Evolutionary conservation across 2,888 invertebrate species (phyloP).

Genomic region (Noctua janthina): DNA sequence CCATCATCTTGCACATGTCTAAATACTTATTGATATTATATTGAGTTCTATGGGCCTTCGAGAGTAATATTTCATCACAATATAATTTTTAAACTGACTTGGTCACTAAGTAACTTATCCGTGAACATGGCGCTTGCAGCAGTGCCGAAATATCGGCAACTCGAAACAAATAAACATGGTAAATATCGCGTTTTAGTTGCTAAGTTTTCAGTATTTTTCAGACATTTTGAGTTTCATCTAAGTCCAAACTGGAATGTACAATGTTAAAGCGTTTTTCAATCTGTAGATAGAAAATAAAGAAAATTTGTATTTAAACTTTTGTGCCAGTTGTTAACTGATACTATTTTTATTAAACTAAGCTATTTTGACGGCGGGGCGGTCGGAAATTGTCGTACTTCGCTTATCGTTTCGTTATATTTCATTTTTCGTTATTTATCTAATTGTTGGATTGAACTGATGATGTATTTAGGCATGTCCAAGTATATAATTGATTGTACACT

Average conservation of each 20-base stretch:
- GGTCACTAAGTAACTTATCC: not conserved
- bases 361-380: not conserved
- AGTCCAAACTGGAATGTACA: not conserved
- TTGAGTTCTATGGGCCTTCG: not conserved
- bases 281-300: not conserved
- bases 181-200: not conserved
- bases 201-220: not conserved
- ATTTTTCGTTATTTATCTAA: not conserved
- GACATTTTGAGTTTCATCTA: not conserved
- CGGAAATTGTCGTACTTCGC: not conserved
- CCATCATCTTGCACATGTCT: slow-evolving; percentile 35
- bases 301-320: not conserved
- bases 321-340: not conserved
- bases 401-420: not conserved
- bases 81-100: not conserved
- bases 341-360: not conserved
- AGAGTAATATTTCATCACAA: not conserved
- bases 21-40: slow-evolving; percentile 14
- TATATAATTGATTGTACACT: slow-evolving; percentile 42
- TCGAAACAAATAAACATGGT: not conserved
- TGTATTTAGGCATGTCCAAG: slow-evolving; percentile 43
- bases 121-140: not conserved
- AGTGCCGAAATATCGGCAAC: not conserved
- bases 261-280: not conserved
- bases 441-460: not conserved